A percentile compares a stretch with the other conserved stretches of the same genome.
phyloP scores from a whole-genome alignment of 2,113 vertebrate species.

The Falco punctatus region DNA sequence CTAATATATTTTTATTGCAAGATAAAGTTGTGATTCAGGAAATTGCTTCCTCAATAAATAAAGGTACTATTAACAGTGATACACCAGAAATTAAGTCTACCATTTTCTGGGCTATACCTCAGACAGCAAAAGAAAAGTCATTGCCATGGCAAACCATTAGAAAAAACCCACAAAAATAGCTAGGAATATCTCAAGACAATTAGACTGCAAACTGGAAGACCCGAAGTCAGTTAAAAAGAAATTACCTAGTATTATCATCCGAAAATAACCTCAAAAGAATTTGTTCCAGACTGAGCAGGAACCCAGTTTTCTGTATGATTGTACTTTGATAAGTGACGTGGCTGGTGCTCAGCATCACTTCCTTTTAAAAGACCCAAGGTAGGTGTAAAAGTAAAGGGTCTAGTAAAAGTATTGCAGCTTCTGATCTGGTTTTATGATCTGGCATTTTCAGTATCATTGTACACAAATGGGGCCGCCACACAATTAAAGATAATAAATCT shows the following conservation, averaged over 20 bases:
- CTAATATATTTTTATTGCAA: neutral
- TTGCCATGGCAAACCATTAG: neutral
- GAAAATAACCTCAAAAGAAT: neutral
- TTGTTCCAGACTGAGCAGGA: neutral
- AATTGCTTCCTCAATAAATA: neutral
- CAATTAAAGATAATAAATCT: neutral
- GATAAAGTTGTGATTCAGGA: neutral
- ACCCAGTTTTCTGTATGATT: neutral
- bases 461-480: neutral
- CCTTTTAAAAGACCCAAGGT: neutral
- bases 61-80: neutral
- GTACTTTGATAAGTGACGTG: neutral
- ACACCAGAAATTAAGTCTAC: neutral
- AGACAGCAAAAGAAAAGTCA: neutral
- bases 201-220: neutral
- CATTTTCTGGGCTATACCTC: neutral
- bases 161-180: neutral
- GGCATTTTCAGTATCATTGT: neutral
- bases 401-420: neutral
- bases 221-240: neutral
- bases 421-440: neutral
- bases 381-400: neutral
- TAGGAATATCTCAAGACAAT: neutral
- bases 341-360: neutral
- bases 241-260: neutral